Percentiles rank a stretch among this genome's conserved stretches.
phyloP scores from a whole-genome alignment of 2,888 invertebrate species.

The Pollenia griseotomentosa region DNA sequence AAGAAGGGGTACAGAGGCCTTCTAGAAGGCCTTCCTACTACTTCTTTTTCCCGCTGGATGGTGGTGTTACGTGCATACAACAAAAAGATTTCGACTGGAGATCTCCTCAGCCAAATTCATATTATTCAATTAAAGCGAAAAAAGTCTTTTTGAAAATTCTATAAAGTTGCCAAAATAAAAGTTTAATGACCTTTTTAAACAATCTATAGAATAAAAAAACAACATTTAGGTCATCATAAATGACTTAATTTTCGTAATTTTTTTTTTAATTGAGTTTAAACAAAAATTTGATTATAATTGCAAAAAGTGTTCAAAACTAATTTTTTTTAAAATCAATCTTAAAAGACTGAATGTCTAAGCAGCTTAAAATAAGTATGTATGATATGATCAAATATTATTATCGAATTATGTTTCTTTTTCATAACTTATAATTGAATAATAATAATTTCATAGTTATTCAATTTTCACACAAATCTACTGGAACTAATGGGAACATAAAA shows the following conservation, averaged over 20 bases:
- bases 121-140: constrained; percentile 57
- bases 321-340: too few species aligned
- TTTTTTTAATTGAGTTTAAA: background rate
- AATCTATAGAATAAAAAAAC: background rate
- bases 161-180: background rate
- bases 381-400: too few species aligned
- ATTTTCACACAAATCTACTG: constrained; percentile 28
- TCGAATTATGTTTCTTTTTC: constrained; percentile 32
- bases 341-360: too few species aligned
- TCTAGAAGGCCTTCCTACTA: too few species aligned
- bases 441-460: constrained; percentile 26
- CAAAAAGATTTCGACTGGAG: background rate
- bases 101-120: constrained; percentile 31
- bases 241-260: constrained; percentile 30
- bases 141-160: background rate
- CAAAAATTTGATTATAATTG: background rate
- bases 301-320: too few species aligned
- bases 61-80: background rate
- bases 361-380: too few species aligned
- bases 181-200: constrained; percentile 37
- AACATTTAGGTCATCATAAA: background rate
- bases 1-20: too few species aligned
- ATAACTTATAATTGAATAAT: constrained; percentile 39
- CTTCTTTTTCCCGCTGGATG: too few species aligned
- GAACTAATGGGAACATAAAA: background rate